Conservation (phyloP, 2,113 vertebrate genomes). For the Eretmochelys imbricata region DNA sequence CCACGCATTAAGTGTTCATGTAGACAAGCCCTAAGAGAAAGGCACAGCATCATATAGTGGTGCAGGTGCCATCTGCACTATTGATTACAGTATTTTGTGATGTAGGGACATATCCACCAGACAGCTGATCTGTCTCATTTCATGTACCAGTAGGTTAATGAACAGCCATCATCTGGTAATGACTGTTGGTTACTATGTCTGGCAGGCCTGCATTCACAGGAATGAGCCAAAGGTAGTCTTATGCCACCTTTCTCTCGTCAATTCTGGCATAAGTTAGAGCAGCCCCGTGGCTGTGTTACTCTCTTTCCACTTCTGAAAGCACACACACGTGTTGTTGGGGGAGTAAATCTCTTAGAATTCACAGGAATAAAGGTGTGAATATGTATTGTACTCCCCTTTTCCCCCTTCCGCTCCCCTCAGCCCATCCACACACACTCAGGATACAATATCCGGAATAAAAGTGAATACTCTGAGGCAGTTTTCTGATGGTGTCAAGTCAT, state of each 20-base stretch:
- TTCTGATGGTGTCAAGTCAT: neutral
- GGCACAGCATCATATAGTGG: neutral
- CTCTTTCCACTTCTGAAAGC: neutral
- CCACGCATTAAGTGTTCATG: neutral
- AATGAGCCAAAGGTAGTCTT: neutral
- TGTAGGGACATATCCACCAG: neutral
- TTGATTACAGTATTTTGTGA: neutral
- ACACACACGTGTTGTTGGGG: neutral
- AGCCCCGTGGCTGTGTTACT: neutral
- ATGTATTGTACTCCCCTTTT: neutral
- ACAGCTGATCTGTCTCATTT: neutral
- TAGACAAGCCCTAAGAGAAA: neutral
- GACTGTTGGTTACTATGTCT: neutral
- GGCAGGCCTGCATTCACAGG: neutral
- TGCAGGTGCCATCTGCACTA: neutral
- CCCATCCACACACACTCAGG: fast-evolving
- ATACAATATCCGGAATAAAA: neutral
- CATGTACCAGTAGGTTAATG: neutral
- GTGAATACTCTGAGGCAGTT: neutral
- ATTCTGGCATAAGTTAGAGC: neutral
- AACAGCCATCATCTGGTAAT: neutral
- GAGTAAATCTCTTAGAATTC: neutral
- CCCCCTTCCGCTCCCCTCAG: too few relatives aligned
- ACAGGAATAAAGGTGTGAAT: constrained; percentile 24
- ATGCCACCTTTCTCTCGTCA: neutral